Evolutionary conservation across 1,140 invertebrate genomes (phyloP).

Genomic region (Drosophila albomicans): DNA sequence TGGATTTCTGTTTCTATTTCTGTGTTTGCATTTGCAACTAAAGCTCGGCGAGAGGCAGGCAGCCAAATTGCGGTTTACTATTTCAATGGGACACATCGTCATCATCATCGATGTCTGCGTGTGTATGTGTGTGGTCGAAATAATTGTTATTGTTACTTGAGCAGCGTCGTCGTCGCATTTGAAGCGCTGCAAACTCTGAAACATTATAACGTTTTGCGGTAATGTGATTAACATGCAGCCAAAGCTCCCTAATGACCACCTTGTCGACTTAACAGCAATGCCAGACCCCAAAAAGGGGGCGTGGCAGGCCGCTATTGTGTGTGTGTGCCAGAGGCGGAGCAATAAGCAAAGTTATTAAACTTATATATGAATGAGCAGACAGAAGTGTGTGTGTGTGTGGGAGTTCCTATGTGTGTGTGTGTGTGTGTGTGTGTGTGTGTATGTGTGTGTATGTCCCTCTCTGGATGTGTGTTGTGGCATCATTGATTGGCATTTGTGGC

Average conservation of each 20-base stretch:
- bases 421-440: background rate
- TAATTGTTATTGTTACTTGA: conserved; percentile 81
- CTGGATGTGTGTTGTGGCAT: conserved; percentile 2
- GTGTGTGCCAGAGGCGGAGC: conserved; percentile 27
- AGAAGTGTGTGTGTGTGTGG: background rate
- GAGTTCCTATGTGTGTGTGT: background rate
- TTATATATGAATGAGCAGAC: conserved; percentile 34
- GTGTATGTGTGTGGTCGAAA: conserved; percentile 54
- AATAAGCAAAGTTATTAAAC: conserved; percentile 76
- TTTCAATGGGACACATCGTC: conserved; percentile 55
- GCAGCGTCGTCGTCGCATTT: conserved; percentile 38
- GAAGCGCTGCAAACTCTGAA: conserved; percentile 44
- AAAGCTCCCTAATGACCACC: conserved; percentile 75
- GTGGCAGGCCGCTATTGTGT: conserved; percentile 17
- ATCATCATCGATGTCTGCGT: conserved; percentile 5
- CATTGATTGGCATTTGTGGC: conserved; percentile 72
- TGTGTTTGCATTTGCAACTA: conserved; percentile 72
- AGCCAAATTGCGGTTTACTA: conserved; percentile 76
- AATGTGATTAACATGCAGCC: conserved; percentile 80
- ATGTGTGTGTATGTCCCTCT: background rate
- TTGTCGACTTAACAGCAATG: conserved; percentile 50
- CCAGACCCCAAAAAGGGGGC: background rate
- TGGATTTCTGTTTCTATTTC: background rate
- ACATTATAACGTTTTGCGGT: conserved; percentile 80
- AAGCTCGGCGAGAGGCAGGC: conserved; percentile 32